Base-by-base conservation (phyloP, 2,113 vertebrate genomes). In the Oncorhynchus masou region DNA sequence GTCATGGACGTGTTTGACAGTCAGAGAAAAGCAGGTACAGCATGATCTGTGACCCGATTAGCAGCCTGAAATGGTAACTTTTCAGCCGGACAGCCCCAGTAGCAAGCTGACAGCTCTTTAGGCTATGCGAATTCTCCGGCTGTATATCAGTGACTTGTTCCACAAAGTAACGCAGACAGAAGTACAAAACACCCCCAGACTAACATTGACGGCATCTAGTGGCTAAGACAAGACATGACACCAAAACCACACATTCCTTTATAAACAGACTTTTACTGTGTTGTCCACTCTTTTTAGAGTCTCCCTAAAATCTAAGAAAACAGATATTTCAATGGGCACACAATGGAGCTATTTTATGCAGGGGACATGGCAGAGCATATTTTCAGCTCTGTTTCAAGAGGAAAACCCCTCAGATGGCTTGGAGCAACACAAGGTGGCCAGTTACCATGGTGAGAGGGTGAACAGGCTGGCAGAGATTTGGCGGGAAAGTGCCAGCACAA, bases 391-490 rank as follows among this genome's bases (percentile, higher is more conserved):
- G 31, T 75, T 62, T 24, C 59, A 62, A 62, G 59, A 62, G 7
- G n/a, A n/a, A 22, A 9, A 16, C 20, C 27, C 1, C 51, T 83
- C 85, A 88, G 78, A 72, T 85, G 89, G 75, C 80, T 31, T 72
- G 13, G 72, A 49, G 76, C 76, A 79, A 83, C 79, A 83, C 77
- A 66, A 81, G 66, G 82, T 70, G 59, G 51, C 64, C 20, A 2
- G 84, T 89, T 86, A 79, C 89, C 84, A 87, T 80, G 77, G 84
- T 1, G 59, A 86, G 73, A 85, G 73, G 57, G 29, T 65, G 27
- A 65, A 73, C 74, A n/a, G 67, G 70, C 71, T 74, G 73, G 71
- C 78, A 77, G 78, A 70, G 4, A 78, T 81, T 81, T 85, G 83
- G 85, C 82, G 83, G 77, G 85, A 88, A 88, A 68, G n/a, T 16